Evolutionary conservation across 2,113 vertebrate species (phyloP).

Genomic region (Phaetusa simplex): DNA sequence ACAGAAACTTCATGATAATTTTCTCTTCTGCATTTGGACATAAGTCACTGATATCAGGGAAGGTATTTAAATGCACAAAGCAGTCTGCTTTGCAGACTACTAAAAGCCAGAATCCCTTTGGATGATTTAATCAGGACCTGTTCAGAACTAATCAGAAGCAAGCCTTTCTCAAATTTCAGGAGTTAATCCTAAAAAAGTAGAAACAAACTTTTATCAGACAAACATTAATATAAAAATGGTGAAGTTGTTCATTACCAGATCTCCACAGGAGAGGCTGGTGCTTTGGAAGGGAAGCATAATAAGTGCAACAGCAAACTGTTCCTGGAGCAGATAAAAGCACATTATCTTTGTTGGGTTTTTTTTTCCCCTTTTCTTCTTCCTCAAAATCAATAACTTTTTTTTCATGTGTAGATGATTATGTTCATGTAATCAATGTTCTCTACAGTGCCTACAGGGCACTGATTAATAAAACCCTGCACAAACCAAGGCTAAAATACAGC

Average conservation of each 20-base stretch:
- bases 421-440: background rate
- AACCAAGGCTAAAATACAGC: background rate
- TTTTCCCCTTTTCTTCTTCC: background rate
- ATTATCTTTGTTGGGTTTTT: background rate
- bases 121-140: background rate
- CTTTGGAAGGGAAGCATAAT: background rate
- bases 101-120: background rate
- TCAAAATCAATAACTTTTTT: background rate
- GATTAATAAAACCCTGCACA: background rate
- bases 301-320: background rate
- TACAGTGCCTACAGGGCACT: background rate
- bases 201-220: background rate
- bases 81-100: background rate
- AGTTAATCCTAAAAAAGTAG: background rate
- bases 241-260: background rate
- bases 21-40: background rate
- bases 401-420: background rate
- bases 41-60: background rate
- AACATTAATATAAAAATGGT: background rate
- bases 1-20: background rate
- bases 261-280: background rate
- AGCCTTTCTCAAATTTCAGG: background rate
- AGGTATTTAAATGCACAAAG: background rate
- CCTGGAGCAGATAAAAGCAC: background rate
- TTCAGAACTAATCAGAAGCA: background rate